Conservation (phyloP, 2,888 invertebrate species). For the Oasisia sp. region DNA sequence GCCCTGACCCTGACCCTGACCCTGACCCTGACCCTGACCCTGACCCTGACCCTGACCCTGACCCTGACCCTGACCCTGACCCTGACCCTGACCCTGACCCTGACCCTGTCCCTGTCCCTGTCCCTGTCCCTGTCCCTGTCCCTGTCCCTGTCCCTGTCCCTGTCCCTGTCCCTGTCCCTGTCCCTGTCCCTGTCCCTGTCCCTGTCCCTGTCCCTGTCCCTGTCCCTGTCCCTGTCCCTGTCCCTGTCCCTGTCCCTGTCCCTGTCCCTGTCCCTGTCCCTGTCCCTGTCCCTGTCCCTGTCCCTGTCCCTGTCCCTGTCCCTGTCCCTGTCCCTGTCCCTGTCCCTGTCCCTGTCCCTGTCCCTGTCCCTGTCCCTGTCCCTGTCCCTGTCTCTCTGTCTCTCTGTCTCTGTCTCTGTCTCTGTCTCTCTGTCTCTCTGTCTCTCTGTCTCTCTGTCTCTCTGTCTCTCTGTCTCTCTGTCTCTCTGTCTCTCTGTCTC, state of each 20-base stretch:
- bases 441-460: background rate
- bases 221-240: background rate
- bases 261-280: background rate
- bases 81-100: too few species aligned
- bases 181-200: background rate
- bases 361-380: background rate
- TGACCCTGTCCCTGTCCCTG: background rate
- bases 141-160: background rate
- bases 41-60: too few species aligned
- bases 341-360: background rate
- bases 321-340: background rate
- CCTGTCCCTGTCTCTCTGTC: background rate
- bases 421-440: too few species aligned
- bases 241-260: background rate
- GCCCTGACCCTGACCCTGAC: too few species aligned
- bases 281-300: background rate
- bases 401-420: background rate
- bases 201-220: background rate
- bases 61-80: too few species aligned
- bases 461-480: background rate
- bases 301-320: background rate
- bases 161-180: background rate
- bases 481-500: background rate
- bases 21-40: too few species aligned
- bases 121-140: background rate